Base-by-base conservation (phyloP, 2,797 vertebrate genomes). In the Echeneis naucrates region DNA sequence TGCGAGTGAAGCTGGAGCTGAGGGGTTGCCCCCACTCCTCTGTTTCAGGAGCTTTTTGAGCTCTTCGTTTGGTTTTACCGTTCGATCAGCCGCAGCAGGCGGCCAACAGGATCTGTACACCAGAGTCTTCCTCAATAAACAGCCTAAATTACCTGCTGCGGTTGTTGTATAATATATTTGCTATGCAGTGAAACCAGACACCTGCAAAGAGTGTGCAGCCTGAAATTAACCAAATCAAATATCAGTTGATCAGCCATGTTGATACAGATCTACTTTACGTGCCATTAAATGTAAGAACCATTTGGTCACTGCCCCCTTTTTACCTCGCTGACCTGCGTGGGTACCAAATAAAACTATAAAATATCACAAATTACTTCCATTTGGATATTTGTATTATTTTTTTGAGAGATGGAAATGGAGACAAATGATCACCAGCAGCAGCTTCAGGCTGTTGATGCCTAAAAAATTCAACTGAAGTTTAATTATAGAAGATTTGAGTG, bases 21-120 rank as follows among this genome's bases (percentile, higher is more conserved):
- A 55, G 30, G 32, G n/a, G 45, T 7, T 45, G 3, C 1, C 5
- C 24, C 9, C 23, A 27, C 21, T 66, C 12, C 11, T n/a, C 26
- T 32, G n/a, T 45, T 4, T 21, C 2, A 44, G 21, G 30, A 37
- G 42, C 40, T 26, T 47, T 48, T n/a, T 50, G 8, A 55, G 24
- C 40, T 48, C 8, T 5, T 24, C 16, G 27, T 61, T 45, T 24
- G 11, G 27, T 30, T 62, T 37, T 17, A 45, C 4, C 19, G 37
- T 44, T 32, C 37, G 23, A 62, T 62, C 32, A 37, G 48, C 24
- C 10, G 21, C 32, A 62, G 47, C 23, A 57, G 65, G 60, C 5
- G 37, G 65, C 23, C 48, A 30, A 27, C 26, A 30, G 24, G 7
- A 26, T 38, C 13, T 8, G 54, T 17, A 12, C 54, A 33, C n/a